Percentiles rank a stretch among this genome's conserved stretches.
These are phyloP conservation scores for Dipodomys spectabilis DNA, from an alignment of 2,113 vertebrate species.

Conservation along the genomic window DNA sequence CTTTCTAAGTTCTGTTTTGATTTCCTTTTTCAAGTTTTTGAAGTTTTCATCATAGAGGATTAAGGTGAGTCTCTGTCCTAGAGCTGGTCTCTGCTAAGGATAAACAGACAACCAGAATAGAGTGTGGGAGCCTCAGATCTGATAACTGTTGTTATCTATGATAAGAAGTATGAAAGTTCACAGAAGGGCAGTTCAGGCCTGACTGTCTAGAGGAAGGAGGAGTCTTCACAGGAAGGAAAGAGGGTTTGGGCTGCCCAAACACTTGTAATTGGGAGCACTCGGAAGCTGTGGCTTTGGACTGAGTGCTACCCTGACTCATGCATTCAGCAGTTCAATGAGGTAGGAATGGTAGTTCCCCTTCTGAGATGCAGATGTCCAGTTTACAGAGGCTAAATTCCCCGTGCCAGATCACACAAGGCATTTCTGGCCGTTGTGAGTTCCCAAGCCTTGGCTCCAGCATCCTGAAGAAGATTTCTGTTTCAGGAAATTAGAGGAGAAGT, in stretches of 20 bases:
- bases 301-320: no score
- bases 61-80: no score
- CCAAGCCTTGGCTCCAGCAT: fast-evolving
- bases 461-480: neutral
- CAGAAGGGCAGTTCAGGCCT: neutral
- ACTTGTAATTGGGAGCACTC: fast-evolving
- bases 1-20: no score
- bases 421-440: neutral
- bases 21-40: no score
- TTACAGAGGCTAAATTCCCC: neutral
- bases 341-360: neutral
- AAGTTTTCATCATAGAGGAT: no score
- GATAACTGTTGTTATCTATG: neutral
- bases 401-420: neutral
- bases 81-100: neutral
- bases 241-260: neutral
- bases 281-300: neutral
- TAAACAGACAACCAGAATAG: neutral
- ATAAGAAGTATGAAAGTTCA: neutral
- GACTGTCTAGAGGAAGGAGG: neutral
- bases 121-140: neutral
- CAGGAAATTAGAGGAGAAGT: neutral
- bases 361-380: neutral
- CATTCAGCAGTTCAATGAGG: neutral
- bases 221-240: neutral